Evolutionary conservation across 2,888 invertebrate species (phyloP), one percentile per base, ranked within the genome.

Genomic region (Cheilosia soror): DNA sequence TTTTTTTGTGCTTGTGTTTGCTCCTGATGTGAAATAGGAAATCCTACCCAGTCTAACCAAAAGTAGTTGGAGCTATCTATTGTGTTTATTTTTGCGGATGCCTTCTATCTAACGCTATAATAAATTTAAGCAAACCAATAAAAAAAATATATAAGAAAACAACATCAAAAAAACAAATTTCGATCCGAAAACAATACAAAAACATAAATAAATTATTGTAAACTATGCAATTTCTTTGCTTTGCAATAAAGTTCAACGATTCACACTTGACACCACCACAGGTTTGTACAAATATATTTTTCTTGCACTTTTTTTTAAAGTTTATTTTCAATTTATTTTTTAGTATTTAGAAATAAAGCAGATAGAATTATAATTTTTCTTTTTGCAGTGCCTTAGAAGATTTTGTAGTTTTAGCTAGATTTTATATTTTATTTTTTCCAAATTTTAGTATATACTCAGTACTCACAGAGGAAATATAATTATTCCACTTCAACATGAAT

Each of bases 21-120:
- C 87, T 88, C 86, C 73, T 82, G 86, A 82, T 86, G 77, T 78
- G 85, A 63, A 55, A 78, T 92, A 91, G 91, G 92, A 88, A 92
- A 91, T 89, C 92, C 91, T 91, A 92, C 90, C 91, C 90, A 92
- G 89, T 90, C 91, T 91, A 92, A 92, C 90, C 88, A 89, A 89
- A 91, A 91, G 89, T 92, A 92, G 90, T 89, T 88, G 88, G 87
- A 89, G 87, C 88, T 87, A 51, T 87, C 69, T 76, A 88, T 88
- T 88, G 80, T 80, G 82, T 89, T 88, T 89, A 88, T 84, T 84
- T 84, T 87, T 87, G 87, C 83, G 77, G 87, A 83, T 87, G 82
- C 79, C 76, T 77, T 81, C 71, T 87, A 69, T 85, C 72, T 85
- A 77, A 86, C 40, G 86, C 82, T 82, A 81, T 72, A 71, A 76